Base-by-base conservation (phyloP, 2,888 invertebrate species). In the Branchinecta sandiegonensis region DNA sequence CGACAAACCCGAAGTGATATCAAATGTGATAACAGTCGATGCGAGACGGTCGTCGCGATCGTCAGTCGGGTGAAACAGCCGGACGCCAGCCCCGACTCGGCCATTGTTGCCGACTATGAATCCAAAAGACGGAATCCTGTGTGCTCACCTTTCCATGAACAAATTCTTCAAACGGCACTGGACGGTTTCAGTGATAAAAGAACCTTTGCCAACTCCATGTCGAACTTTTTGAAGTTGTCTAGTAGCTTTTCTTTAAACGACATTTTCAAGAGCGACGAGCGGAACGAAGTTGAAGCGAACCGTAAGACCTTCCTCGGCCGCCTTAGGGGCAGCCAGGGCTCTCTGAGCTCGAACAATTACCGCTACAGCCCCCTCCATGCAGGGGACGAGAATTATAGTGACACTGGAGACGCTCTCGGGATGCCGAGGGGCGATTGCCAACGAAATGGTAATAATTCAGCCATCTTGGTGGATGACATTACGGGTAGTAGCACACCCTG, bases 71-170 rank as follows among this genome's bases (percentile, higher is more conserved):
- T 37, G 13, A 47, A 68, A 48, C 50, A 65, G 50, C 14, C 56
- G 14, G 74, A 74, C 69, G 72, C 74, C n/a, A 74, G 73, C 10
- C 74, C 74, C 7, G 74, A 74, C 65, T 74, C 74, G 17, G 74
- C 74, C 17, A 73, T 74, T 1, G 72, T 70, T 14, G 71, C 71
- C 9, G 72, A 72, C 64, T 56, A 56, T 56, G 63, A 56, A 56
- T 9, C 63, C n/a, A 56, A 56, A 56, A n/a, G 23, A 17, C 63
- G 10, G 23, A 56, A 71, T 71, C 12, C 37, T 37, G 37, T 66
- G 67, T 67, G 70, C 64, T 50, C 67, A 48, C 65, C 14, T 50
- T 66, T 50, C 48, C 56, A 63, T 48, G 64, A 69, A 66, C 69
- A 66, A 50, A 46, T 56, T n/a, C 17, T n/a, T 13, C 10, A 14